These are phyloP conservation scores for Heliconius melpomene DNA, from an alignment of 1,140 invertebrate species.

Conservation along the genomic window DNA sequence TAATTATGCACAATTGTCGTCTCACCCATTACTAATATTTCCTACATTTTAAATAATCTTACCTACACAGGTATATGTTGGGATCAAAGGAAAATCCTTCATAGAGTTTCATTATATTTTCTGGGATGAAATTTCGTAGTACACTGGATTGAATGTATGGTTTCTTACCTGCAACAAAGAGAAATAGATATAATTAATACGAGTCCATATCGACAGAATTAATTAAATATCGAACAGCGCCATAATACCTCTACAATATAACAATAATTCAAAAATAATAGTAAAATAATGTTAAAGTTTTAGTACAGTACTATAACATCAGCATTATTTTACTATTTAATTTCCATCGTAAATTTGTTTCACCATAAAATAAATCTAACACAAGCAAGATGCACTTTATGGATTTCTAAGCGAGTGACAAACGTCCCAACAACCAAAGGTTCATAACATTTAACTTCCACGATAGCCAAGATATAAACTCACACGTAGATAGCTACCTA, in stretches of 20 bases:
- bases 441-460: slow-evolving; percentile 51
- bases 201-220: neutral
- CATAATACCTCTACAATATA: neutral
- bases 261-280: no score
- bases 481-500: slow-evolving; percentile 46
- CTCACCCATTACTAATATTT: slow-evolving; percentile 37
- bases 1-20: slow-evolving; percentile 49
- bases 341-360: neutral
- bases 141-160: slow-evolving; percentile 22
- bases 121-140: slow-evolving; percentile 28
- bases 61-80: slow-evolving; percentile 40
- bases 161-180: slow-evolving; percentile 45
- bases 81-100: slow-evolving; percentile 45
- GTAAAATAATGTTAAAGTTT: neutral
- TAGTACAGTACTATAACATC: neutral
- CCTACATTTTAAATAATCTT: slow-evolving; percentile 43
- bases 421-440: slow-evolving; percentile 46
- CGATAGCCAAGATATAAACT: slow-evolving; percentile 50
- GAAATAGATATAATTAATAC: neutral
- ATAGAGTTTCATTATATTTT: slow-evolving; percentile 34
- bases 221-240: neutral
- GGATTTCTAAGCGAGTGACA: slow-evolving; percentile 50
- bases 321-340: neutral
- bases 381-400: slow-evolving; percentile 46
- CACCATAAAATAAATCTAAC: slow-evolving; percentile 28